Evolutionary conservation across 2,888 invertebrate genomes (phyloP).

Genomic region (Lasius platythorax): DNA sequence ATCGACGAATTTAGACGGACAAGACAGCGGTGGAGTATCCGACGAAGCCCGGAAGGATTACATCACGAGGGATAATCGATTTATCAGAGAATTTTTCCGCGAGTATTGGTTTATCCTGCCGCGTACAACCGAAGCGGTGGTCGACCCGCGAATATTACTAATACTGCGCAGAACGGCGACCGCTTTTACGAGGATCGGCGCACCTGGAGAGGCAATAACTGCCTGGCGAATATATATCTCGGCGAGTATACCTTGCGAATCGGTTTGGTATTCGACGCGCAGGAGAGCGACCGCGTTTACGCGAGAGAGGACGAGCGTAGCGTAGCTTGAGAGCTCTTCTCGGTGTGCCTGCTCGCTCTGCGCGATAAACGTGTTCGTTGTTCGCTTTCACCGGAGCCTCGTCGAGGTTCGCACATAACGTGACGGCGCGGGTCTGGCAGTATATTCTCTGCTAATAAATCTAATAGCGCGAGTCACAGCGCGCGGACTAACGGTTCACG

Average conservation of each 20-base stretch:
- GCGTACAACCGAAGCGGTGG: not conserved
- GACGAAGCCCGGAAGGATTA: too few relatives aligned
- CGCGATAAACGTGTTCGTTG: constrained; percentile 67
- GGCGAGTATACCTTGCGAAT: constrained; percentile 8
- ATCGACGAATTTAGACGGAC: not conserved
- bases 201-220: constrained; percentile 12
- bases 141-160: not conserved
- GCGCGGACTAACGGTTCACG: constrained; percentile 55
- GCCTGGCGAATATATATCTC: not conserved
- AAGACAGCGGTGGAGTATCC: too few relatives aligned
- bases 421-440: not conserved
- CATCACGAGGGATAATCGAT: not conserved
- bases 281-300: constrained; percentile 57
- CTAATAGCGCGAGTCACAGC: constrained; percentile 58
- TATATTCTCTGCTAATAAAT: constrained; percentile 65
- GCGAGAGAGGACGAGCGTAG: constrained; percentile 43
- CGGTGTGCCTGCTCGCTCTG: not conserved
- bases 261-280: constrained; percentile 23
- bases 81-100: not conserved
- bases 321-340: constrained; percentile 22
- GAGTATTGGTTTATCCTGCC: too few relatives aligned
- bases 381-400: constrained; percentile 72
- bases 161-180: not conserved
- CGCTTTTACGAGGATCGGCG: constrained; percentile 3
- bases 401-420: not conserved